Evolutionary conservation across 2,888 invertebrate genomes (phyloP).

Genomic region (Zhuqinia jingwanae): DNA sequence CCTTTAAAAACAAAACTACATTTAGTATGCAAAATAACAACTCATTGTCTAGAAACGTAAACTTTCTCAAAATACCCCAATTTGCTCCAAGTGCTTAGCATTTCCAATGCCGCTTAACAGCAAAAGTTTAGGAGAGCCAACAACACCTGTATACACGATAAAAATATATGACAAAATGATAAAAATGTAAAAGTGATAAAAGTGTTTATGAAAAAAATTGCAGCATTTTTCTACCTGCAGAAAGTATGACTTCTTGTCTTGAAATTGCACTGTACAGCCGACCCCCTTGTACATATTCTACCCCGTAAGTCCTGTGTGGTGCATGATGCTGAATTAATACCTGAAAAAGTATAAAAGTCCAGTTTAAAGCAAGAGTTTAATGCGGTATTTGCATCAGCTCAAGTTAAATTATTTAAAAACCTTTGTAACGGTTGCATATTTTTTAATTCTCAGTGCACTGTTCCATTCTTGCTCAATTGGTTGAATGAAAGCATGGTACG

Average conservation of each 20-base stretch:
- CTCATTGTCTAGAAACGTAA: not conserved
- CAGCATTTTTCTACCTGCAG: no score
- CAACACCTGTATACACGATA: no score
- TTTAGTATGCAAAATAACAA: no score
- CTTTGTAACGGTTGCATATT: not conserved
- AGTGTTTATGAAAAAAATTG: no score
- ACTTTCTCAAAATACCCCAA: slow-evolving; percentile 48
- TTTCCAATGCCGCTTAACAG: slow-evolving; percentile 76
- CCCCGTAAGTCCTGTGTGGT: slow-evolving; percentile 70
- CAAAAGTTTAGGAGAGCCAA: slow-evolving; percentile 72
- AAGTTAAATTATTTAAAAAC: not conserved
- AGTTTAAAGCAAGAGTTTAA: not conserved
- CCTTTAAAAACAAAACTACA: not conserved
- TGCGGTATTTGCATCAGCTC: not conserved
- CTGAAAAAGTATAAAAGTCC: not conserved
- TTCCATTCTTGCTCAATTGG: slow-evolving; percentile 13
- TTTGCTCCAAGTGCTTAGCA: slow-evolving; percentile 61
- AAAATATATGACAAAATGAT: no score
- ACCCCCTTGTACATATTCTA: slow-evolving; percentile 72
- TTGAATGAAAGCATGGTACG: not conserved
- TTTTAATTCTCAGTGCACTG: not conserved
- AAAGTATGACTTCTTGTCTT: slow-evolving; percentile 73
- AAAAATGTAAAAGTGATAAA: no score
- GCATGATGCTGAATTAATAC: slow-evolving; percentile 2
- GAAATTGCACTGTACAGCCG: slow-evolving; percentile 62